Evolutionary conservation across 2,797 vertebrate genomes (phyloP).

Genomic region (Sebastes iracundus): DNA sequence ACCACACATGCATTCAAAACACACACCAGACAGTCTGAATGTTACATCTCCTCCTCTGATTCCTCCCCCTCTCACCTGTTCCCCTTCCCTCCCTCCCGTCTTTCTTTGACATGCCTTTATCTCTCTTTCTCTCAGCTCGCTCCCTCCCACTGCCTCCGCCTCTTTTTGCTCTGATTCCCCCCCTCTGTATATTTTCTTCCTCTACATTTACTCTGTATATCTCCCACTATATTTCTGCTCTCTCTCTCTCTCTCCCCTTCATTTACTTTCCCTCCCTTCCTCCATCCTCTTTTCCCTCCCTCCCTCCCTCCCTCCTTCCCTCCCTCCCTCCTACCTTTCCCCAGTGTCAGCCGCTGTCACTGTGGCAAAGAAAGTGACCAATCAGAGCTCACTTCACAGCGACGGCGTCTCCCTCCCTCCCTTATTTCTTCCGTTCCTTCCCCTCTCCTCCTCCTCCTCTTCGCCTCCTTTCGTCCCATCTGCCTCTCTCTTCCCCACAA

Average conservation of each 20-base stretch:
- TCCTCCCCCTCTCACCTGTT: slow-evolving; percentile 68
- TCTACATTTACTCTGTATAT: slow-evolving; percentile 55
- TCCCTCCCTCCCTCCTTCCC: too few species aligned
- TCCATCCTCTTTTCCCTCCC: slow-evolving; percentile 21
- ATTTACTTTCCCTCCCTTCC: slow-evolving; percentile 41
- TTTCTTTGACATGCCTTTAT: slow-evolving; percentile 64
- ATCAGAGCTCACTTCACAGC: slow-evolving; percentile 68
- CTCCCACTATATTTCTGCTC: slow-evolving; percentile 53
- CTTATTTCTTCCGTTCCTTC: slow-evolving; percentile 44
- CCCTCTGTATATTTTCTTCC: slow-evolving; percentile 7
- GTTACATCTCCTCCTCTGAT: slow-evolving; percentile 50
- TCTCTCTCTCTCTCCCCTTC: slow-evolving; percentile 25
- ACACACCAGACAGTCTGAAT: slow-evolving; percentile 57
- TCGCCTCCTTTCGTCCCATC: slow-evolving; percentile 47
- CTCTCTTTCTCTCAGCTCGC: slow-evolving; percentile 44
- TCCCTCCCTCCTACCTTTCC: slow-evolving; percentile 67
- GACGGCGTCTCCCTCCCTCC: slow-evolving; percentile 51
- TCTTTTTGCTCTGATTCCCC: slow-evolving; percentile 57
- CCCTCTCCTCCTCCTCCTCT: slow-evolving; percentile 24
- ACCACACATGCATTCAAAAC: slow-evolving; percentile 57
- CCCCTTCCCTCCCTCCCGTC: slow-evolving; percentile 36
- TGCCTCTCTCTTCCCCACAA: slow-evolving; percentile 62
- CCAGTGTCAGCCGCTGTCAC: slow-evolving; percentile 75
- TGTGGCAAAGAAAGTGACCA: slow-evolving; percentile 77
- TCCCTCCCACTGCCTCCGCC: slow-evolving; percentile 48